A percentile compares a stretch with the other conserved stretches of the same genome.
phyloP scores from a whole-genome alignment of 2,888 invertebrate genomes.

The Archaeoteleia sp. region DNA sequence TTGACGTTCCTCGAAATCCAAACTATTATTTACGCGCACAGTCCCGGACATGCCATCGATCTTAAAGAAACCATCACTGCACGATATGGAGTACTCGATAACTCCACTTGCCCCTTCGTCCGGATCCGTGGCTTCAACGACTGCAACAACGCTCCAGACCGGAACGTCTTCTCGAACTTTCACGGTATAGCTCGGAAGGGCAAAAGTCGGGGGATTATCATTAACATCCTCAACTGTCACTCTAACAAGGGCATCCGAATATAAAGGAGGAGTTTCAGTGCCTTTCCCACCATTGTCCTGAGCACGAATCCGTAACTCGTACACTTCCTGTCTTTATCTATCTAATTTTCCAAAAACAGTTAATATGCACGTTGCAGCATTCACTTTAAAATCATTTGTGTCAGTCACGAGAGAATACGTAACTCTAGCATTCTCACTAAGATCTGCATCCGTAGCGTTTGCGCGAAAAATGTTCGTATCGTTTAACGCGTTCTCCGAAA shows the following conservation, averaged over 20 bases:
- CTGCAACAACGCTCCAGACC: constrained; percentile 88
- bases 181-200: constrained; percentile 83
- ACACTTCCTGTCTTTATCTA: constrained; percentile 88
- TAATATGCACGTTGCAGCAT: constrained; percentile 85
- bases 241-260: constrained; percentile 88
- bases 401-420: constrained; percentile 85
- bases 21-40: constrained; percentile 83
- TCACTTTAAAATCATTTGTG: constrained; percentile 86
- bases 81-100: constrained; percentile 85
- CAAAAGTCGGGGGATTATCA: constrained; percentile 90
- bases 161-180: constrained; percentile 95
- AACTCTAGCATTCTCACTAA: constrained; percentile 87
- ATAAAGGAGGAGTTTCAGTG: constrained; percentile 79
- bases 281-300: constrained; percentile 82
- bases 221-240: constrained; percentile 92
- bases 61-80: constrained; percentile 83
- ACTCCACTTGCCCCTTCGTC: constrained; percentile 90
- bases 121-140: constrained; percentile 88
- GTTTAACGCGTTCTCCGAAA: constrained; percentile 89
- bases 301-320: constrained; percentile 87
- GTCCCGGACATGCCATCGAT: constrained; percentile 92
- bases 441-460: constrained; percentile 89
- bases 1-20: constrained; percentile 94
- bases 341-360: constrained; percentile 86
- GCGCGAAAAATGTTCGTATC: constrained; percentile 90